Conservation (phyloP, 2,888 invertebrate species). For the Girardia tigrina region DNA sequence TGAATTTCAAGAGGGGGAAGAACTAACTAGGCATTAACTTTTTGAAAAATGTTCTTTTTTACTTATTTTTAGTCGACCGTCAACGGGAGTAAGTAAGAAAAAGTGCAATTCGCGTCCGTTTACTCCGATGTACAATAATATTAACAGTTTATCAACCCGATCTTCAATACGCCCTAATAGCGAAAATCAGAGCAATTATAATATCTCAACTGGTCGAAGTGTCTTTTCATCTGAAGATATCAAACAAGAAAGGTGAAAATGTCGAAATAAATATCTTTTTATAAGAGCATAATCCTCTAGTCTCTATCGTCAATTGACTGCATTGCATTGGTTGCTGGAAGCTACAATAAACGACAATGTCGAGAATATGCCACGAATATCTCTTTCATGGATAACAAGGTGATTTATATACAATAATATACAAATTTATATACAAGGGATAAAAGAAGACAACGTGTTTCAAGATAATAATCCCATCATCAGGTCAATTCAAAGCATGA, state of each 20-base stretch:
- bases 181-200: background rate
- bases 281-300: background rate
- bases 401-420: background rate
- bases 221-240: background rate
- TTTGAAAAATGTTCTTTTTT: background rate
- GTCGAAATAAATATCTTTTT: background rate
- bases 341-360: slow-evolving; percentile 43
- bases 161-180: background rate
- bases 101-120: background rate
- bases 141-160: background rate
- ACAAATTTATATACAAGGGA: too few species aligned
- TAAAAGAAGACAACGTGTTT: too few species aligned
- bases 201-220: background rate
- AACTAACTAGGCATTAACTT: background rate
- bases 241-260: background rate
- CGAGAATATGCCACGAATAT: slow-evolving; percentile 43
- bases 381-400: slow-evolving; percentile 42
- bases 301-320: slow-evolving; percentile 43
- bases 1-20: background rate
- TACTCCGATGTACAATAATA: background rate
- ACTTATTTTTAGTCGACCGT: background rate
- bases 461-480: too few species aligned
- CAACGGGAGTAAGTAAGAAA: background rate
- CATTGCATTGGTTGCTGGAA: slow-evolving; percentile 48
- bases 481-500: too few species aligned